Conservation (phyloP, 2,888 invertebrate genomes). For the Synanthedon formicaeformis region DNA sequence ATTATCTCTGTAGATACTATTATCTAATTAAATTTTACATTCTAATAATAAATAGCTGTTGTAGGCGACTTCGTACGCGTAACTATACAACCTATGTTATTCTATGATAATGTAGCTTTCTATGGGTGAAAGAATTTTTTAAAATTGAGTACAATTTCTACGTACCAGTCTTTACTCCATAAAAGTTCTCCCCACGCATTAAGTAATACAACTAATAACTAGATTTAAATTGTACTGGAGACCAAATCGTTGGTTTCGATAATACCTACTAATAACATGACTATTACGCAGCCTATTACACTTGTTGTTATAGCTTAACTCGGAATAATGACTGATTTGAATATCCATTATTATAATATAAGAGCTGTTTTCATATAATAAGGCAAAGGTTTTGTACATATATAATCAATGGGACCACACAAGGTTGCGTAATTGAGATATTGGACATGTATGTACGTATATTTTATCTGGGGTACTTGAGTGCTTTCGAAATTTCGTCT, state of each 20-base stretch:
- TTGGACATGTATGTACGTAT: conserved; percentile 34
- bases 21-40: too few species aligned
- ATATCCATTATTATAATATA: conserved; percentile 51
- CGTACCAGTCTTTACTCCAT: neutral
- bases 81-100: too few species aligned
- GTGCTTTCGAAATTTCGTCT: conserved; percentile 21
- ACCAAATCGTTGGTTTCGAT: neutral
- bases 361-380: conserved; percentile 38
- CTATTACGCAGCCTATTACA: conserved; percentile 53
- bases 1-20: too few species aligned
- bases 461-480: conserved; percentile 8
- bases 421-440: conserved; percentile 57
- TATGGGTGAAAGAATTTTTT: too few species aligned
- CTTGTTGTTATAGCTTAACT: conserved; percentile 47
- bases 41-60: too few species aligned
- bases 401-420: conserved; percentile 63
- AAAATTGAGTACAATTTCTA: too few species aligned
- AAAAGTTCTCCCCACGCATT: neutral
- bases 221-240: neutral
- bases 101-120: too few species aligned
- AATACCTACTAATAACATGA: conserved; percentile 40
- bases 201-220: neutral
- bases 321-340: conserved; percentile 53
- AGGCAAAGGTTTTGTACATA: conserved; percentile 9
- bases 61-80: too few species aligned